Conservation (phyloP, 2,888 invertebrate species). For the Acrobasis consociella region DNA sequence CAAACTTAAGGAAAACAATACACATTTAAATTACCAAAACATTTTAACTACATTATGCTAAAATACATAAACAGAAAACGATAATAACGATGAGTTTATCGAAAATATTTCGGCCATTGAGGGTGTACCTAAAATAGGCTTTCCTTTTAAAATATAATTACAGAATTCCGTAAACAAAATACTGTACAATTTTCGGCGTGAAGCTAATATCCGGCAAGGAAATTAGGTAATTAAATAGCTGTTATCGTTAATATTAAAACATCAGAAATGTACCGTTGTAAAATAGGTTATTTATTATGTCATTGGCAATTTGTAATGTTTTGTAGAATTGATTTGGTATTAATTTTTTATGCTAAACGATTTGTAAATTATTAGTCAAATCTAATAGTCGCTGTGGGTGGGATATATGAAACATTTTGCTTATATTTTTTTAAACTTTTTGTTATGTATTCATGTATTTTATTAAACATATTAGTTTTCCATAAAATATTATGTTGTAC, state of each 20-base stretch:
- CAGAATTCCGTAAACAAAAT: conserved; percentile 18
- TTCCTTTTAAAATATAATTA: neutral
- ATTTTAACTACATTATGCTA: neutral
- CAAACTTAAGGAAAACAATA: no score
- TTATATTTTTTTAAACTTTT: neutral
- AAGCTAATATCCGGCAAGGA: conserved; percentile 35
- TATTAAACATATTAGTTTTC: no score
- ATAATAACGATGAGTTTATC: neutral
- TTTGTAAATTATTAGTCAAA: neutral
- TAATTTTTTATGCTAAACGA: neutral
- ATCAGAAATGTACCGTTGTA: conserved; percentile 7
- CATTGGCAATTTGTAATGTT: conserved; percentile 4
- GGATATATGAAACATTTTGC: neutral
- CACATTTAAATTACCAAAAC: no score
- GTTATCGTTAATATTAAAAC: conserved; percentile 29
- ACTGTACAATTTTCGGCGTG: conserved; percentile 34
- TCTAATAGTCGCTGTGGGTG: neutral
- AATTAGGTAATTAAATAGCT: conserved; percentile 32
- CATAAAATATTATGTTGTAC: no score
- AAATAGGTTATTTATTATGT: conserved; percentile 9
- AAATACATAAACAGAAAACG: neutral
- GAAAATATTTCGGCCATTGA: neutral
- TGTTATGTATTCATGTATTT: no score
- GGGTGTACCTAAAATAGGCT: neutral
- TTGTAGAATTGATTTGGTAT: neutral